Conservation (phyloP, 2,888 invertebrate genomes). For the Venustoraphidia nigricollis region DNA sequence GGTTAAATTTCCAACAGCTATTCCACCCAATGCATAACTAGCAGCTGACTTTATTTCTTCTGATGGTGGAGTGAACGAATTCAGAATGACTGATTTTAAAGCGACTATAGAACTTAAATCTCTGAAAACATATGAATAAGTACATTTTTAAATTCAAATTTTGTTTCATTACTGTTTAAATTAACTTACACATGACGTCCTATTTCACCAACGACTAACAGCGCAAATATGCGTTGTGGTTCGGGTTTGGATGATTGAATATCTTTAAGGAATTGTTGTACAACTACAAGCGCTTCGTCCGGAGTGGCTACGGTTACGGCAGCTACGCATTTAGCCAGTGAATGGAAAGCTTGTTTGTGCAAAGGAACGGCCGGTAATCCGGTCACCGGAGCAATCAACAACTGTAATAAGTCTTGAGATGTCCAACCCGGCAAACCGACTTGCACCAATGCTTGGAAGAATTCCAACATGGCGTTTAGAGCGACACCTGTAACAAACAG, state of each 20-base stretch:
- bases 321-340: conserved; percentile 91
- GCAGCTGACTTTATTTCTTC: conserved; percentile 98
- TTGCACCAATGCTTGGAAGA: conserved; percentile 81
- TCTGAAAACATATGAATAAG: conserved; percentile 25
- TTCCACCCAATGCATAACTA: conserved; percentile 89
- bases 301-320: conserved; percentile 74
- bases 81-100: conserved; percentile 63
- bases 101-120: conserved; percentile 64
- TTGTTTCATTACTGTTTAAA: not conserved
- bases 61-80: conserved; percentile 78
- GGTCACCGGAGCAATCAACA: conserved; percentile 51
- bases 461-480: conserved; percentile 76
- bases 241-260: conserved; percentile 55
- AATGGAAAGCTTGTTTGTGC: conserved; percentile 74
- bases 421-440: conserved; percentile 66
- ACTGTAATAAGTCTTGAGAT: conserved; percentile 63
- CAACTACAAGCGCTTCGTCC: conserved; percentile 49
- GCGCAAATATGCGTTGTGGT: conserved; percentile 79
- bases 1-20: conserved; percentile 88
- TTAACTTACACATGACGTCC: conserved; percentile 73
- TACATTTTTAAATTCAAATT: not conserved
- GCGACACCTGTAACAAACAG: conserved; percentile 56
- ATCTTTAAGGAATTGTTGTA: conserved; percentile 52
- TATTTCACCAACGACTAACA: conserved; percentile 93
- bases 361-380: conserved; percentile 17